Percentiles rank a stretch among this genome's conserved stretches.
These are phyloP conservation scores for Cryptus armator DNA, from an alignment of 2,888 invertebrate species.

Conservation along the genomic window DNA sequence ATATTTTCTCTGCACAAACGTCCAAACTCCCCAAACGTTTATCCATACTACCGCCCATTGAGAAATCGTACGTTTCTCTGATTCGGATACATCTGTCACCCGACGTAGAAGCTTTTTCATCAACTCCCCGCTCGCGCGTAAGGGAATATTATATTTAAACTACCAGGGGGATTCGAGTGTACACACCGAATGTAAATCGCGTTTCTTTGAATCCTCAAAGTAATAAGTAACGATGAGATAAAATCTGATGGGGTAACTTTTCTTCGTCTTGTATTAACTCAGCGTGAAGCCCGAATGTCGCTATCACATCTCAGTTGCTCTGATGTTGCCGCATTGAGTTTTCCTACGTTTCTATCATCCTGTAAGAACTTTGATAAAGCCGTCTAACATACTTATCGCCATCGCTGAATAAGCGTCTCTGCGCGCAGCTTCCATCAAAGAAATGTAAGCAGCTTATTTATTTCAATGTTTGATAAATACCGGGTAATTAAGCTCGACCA, in stretches of 20 bases:
- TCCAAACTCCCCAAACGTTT: slow-evolving; percentile 27
- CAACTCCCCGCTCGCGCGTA: slow-evolving; percentile 4
- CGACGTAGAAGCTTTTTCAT: slow-evolving; percentile 37
- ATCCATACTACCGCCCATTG: slow-evolving; percentile 22
- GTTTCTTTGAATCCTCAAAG: slow-evolving; percentile 54
- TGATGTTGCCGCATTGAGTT: slow-evolving; percentile 19
- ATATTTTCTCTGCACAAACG: slow-evolving; percentile 7
- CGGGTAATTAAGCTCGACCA: slow-evolving; percentile 78
- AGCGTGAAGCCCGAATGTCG: slow-evolving; percentile 1
- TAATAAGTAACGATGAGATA: slow-evolving; percentile 53
- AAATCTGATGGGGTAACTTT: slow-evolving; percentile 37
- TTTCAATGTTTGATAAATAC: slow-evolving; percentile 83
- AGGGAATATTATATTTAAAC: slow-evolving; percentile 46
- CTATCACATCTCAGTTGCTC: slow-evolving; percentile 29
- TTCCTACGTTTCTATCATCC: slow-evolving; percentile 29
- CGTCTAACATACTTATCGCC: slow-evolving; percentile 77
- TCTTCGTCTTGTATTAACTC: slow-evolving; percentile 38
- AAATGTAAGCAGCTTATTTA: slow-evolving; percentile 82
- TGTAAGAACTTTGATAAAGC: slow-evolving; percentile 61
- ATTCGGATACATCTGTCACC: slow-evolving; percentile 45
- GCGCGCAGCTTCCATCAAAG: slow-evolving; percentile 74
- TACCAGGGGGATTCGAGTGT: neutral
- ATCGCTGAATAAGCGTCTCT: slow-evolving; percentile 77
- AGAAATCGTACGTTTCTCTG: slow-evolving; percentile 20
- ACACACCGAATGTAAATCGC: slow-evolving; percentile 45